A percentile compares a stretch with the other conserved stretches of the same genome.
These are phyloP conservation scores for Nothocercus nigrocapillus DNA, from an alignment of 2,113 vertebrate genomes.

Conservation along the genomic window DNA sequence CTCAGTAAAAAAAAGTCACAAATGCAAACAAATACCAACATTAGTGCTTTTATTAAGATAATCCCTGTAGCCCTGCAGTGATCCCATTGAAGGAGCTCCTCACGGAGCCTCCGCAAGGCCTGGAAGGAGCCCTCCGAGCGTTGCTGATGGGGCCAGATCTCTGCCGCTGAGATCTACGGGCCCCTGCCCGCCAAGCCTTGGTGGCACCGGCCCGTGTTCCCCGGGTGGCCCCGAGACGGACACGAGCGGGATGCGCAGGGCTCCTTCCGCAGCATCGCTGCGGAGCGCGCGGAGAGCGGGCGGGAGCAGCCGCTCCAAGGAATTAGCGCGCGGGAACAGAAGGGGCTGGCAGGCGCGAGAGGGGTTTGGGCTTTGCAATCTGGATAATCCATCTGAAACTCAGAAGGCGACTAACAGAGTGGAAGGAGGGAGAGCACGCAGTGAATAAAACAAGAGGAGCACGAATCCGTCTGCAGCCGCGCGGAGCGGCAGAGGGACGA, in stretches of 20 bases:
- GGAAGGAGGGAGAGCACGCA: conserved; percentile 10
- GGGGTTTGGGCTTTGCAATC: conserved; percentile 36
- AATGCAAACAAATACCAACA: not conserved
- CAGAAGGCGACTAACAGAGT: not conserved
- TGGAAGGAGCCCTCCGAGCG: not conserved
- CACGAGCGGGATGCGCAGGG: no score
- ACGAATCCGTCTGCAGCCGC: not conserved
- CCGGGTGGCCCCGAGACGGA: no score
- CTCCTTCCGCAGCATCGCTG: not conserved
- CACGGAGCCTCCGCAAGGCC: not conserved
- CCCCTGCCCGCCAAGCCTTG: no score
- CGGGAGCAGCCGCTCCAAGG: not conserved
- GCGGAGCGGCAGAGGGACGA: not conserved
- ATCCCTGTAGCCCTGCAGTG: not conserved
- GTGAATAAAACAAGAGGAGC: conserved; percentile 51
- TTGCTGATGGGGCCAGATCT: not conserved
- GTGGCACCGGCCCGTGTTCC: no score
- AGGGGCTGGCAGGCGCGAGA: conserved; percentile 21
- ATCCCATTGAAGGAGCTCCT: conserved; percentile 9
- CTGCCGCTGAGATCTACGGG: no score
- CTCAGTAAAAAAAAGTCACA: not conserved
- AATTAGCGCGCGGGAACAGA: conserved; percentile 20
- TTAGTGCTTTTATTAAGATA: not conserved
- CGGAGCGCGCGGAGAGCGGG: not conserved
- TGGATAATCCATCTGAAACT: conserved; percentile 68